Conservation (phyloP, 2,888 invertebrate species). For the Metellina segmentata region DNA sequence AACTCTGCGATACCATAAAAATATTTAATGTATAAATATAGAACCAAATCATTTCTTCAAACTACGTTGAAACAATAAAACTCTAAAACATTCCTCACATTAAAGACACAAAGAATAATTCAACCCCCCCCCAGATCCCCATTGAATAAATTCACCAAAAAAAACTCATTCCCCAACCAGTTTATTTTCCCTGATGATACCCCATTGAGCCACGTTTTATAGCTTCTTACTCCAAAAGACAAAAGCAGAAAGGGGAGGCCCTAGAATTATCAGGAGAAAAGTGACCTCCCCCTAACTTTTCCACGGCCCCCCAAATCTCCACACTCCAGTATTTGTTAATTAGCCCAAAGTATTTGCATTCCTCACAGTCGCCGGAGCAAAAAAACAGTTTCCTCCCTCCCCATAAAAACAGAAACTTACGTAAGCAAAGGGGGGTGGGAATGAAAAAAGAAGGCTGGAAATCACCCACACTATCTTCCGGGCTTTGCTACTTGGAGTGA, state of each 20-base stretch:
- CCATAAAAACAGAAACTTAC: constrained; percentile 28
- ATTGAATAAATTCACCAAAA: too few relatives aligned
- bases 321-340: constrained; percentile 65
- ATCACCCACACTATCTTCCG: constrained; percentile 5
- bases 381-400: constrained; percentile 6
- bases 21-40: too few relatives aligned
- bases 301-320: not conserved
- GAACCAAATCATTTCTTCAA: too few relatives aligned
- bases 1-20: too few relatives aligned
- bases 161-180: not conserved
- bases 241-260: not conserved
- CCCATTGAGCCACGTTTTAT: constrained; percentile 21
- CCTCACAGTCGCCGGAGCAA: constrained; percentile 3
- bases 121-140: too few relatives aligned
- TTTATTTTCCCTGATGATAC: not conserved
- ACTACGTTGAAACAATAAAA: too few relatives aligned
- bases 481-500: constrained; percentile 10
- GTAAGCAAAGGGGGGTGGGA: not conserved
- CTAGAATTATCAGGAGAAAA: constrained; percentile 13
- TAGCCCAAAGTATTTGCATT: constrained; percentile 69
- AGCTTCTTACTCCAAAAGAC: not conserved
- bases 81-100: too few relatives aligned
- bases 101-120: too few relatives aligned
- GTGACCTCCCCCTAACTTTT: not conserved
- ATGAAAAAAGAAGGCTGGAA: not conserved